Evolutionary conservation across 2,888 invertebrate species (phyloP).

Genomic region (Amphipoea lucens): DNA sequence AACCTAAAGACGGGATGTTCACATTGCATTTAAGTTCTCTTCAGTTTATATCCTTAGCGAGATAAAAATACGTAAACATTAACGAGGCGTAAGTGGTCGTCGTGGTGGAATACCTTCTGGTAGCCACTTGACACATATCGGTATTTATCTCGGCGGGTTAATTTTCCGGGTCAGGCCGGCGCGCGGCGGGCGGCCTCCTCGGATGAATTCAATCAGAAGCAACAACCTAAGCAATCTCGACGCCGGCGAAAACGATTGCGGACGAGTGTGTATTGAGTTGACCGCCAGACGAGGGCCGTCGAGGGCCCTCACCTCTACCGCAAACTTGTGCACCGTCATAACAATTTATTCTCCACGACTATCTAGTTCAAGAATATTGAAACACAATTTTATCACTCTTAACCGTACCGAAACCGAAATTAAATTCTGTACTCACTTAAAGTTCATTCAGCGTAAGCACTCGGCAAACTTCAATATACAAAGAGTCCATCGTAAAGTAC

Average conservation of each 20-base stretch:
- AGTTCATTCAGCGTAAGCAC: slow-evolving; percentile 66
- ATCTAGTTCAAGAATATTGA: slow-evolving; percentile 66
- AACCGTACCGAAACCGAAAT: slow-evolving; percentile 56
- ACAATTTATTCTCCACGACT: slow-evolving; percentile 73
- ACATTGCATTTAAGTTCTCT: slow-evolving; percentile 32
- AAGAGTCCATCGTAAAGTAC: slow-evolving; percentile 68
- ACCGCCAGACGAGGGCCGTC: slow-evolving; percentile 76
- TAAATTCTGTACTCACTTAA: slow-evolving; percentile 60
- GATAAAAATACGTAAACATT: slow-evolving; percentile 41
- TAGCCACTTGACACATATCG: slow-evolving; percentile 82
- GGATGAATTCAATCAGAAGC: slow-evolving; percentile 88
- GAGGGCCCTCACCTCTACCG: slow-evolving; percentile 75
- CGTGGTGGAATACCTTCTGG: slow-evolving; percentile 70
- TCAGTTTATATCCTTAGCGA: slow-evolving; percentile 22
- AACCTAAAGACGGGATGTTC: slow-evolving; percentile 22
- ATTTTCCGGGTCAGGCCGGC: slow-evolving; percentile 82
- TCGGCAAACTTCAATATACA: slow-evolving; percentile 66
- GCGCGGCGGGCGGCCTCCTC: slow-evolving; percentile 69
- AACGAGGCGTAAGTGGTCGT: slow-evolving; percentile 56
- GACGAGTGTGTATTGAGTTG: slow-evolving; percentile 84
- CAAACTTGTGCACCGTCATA: slow-evolving; percentile 75
- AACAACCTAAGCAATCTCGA: slow-evolving; percentile 87
- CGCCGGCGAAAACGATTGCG: slow-evolving; percentile 83
- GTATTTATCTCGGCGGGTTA: slow-evolving; percentile 84
- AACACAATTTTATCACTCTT: slow-evolving; percentile 64